A percentile compares a stretch with the other conserved stretches of the same genome.
phyloP scores from a whole-genome alignment of 2,888 invertebrate species.

The Lasius platythorax region DNA sequence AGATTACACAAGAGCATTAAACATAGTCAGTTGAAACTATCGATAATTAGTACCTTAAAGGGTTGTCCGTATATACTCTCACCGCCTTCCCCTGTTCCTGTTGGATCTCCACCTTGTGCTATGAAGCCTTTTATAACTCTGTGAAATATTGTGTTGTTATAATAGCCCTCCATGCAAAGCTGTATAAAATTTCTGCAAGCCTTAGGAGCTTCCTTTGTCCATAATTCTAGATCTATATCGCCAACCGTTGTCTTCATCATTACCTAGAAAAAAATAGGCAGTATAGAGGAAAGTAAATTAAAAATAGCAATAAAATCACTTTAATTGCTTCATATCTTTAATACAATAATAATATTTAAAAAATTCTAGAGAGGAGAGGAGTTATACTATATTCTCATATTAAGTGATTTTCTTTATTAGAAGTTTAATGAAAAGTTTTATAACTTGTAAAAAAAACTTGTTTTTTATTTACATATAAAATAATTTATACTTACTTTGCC shows the following conservation, averaged over 20 bases:
- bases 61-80: constrained; percentile 98
- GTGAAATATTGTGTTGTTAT: constrained; percentile 97
- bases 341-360: not conserved
- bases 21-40: not conserved
- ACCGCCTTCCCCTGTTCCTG: constrained; percentile 97
- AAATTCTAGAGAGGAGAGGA: not conserved
- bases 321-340: constrained; percentile 9
- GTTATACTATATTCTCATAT: not conserved
- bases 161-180: constrained; percentile 98
- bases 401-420: not conserved
- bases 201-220: constrained; percentile 98
- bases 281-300: constrained; percentile 31
- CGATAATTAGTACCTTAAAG: constrained; percentile 90
- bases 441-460: not conserved
- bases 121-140: constrained; percentile 97
- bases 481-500: constrained; percentile 92
- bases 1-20: not conserved
- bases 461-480: constrained; percentile 4
- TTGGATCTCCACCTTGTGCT: constrained; percentile 98
- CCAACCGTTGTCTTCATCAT: constrained; percentile 96
- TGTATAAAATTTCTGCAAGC: constrained; percentile 98
- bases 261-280: constrained; percentile 89
- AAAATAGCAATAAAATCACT: not conserved
- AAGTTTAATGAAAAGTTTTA: constrained; percentile 11
- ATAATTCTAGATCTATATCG: constrained; percentile 98